Conservation (phyloP, 2,797 vertebrate species). For the Monodelphis domestica region DNA sequence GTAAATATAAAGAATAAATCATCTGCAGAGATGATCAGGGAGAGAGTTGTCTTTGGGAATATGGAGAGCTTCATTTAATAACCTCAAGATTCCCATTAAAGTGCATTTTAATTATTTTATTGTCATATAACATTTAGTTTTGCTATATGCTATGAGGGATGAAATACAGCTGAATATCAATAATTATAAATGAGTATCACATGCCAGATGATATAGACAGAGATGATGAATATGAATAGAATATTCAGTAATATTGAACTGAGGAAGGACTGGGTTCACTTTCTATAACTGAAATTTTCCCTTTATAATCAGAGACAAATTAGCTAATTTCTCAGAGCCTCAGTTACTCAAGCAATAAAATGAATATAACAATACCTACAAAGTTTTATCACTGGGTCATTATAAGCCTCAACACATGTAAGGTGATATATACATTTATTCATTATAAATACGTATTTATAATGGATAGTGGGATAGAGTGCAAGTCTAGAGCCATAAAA, state of each 20-base stretch:
- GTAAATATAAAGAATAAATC: not conserved
- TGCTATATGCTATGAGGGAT: not conserved
- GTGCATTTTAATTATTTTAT: not conserved
- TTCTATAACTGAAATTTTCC: not conserved
- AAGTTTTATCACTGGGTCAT: not conserved
- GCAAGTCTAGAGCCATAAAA: not conserved
- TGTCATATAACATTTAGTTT: not conserved
- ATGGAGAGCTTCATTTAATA: not conserved
- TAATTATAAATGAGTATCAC: not conserved
- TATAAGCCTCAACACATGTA: not conserved
- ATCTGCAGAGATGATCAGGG: not conserved
- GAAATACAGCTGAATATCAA: not conserved
- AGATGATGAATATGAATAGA: not conserved
- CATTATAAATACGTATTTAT: too few relatives aligned
- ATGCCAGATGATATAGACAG: not conserved
- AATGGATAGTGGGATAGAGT: too few relatives aligned
- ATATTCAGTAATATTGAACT: not conserved
- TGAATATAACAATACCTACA: not conserved
- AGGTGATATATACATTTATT: too few relatives aligned
- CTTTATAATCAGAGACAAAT: not conserved
- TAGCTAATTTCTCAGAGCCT: not conserved
- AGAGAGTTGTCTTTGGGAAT: not conserved
- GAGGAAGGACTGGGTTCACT: not conserved
- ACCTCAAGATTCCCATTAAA: not conserved
- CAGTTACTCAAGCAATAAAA: not conserved